These are phyloP conservation scores for Leptinotarsa texana DNA, from an alignment of 1,140 invertebrate genomes.

Conservation along the genomic window DNA sequence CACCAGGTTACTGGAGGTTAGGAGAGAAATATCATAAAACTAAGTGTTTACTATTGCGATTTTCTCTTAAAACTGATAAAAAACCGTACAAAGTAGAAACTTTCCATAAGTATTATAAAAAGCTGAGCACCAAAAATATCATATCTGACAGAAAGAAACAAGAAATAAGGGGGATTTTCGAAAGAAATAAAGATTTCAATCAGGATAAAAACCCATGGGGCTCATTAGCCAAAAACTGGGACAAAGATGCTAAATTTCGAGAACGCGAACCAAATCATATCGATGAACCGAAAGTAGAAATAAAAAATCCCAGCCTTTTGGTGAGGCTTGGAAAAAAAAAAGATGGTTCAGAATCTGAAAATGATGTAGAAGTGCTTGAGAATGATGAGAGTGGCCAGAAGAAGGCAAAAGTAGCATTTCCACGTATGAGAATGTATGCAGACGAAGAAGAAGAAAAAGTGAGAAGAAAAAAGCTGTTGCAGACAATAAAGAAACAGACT, in stretches of 20 bases:
- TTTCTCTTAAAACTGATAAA: conserved; percentile 69
- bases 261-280: conserved; percentile 35
- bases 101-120: conserved; percentile 67
- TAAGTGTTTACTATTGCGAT: conserved; percentile 72
- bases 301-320: conserved; percentile 53
- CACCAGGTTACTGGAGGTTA: conserved; percentile 77
- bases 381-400: conserved; percentile 47
- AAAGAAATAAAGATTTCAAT: conserved; percentile 55
- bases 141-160: conserved; percentile 57
- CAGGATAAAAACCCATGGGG: conserved; percentile 73
- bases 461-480: conserved; percentile 52
- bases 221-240: conserved; percentile 69
- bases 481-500: conserved; percentile 48
- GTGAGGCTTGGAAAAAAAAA: conserved; percentile 56
- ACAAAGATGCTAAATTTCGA: conserved; percentile 60
- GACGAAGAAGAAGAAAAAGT: conserved; percentile 79
- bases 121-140: conserved; percentile 61
- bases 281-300: conserved; percentile 29
- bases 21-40: conserved; percentile 66
- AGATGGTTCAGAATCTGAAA: conserved; percentile 28
- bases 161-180: conserved; percentile 57
- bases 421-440: conserved; percentile 84
- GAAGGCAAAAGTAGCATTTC: conserved; percentile 33
- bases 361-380: conserved; percentile 51
- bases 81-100: conserved; percentile 66